A percentile compares a stretch with the other conserved stretches of the same genome.
Evolutionary conservation across 2,888 invertebrate species (phyloP).

Genomic region (Drepanosiphum platanoidis): DNA sequence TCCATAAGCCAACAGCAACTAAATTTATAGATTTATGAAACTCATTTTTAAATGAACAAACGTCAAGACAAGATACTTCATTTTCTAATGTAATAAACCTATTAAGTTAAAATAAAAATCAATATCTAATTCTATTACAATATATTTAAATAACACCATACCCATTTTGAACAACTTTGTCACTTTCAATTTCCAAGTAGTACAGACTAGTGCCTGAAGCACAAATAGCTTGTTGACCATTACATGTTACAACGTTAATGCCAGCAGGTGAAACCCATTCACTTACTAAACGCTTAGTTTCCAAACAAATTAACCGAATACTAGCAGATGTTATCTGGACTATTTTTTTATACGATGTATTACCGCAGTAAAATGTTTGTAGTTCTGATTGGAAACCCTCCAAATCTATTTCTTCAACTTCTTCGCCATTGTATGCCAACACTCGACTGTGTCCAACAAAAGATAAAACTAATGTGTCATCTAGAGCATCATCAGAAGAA

Average conservation of each 20-base stretch:
- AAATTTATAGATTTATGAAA: conserved; percentile 72
- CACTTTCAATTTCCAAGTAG: conserved; percentile 79
- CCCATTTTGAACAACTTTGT: conserved; percentile 74
- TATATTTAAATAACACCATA: conserved; percentile 65
- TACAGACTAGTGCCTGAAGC: conserved; percentile 89
- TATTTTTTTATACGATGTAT: conserved; percentile 85
- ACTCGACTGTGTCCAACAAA: conserved; percentile 98
- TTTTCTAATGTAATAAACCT: conserved; percentile 83
- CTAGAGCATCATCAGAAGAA: conserved; percentile 70
- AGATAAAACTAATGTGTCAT: conserved; percentile 92
- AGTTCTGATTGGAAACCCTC: conserved; percentile 89
- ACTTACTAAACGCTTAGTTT: conserved; percentile 74
- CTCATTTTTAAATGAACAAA: conserved; percentile 68
- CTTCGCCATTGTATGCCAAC: conserved; percentile 89
- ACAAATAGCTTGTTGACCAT: conserved; percentile 79
- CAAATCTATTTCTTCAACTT: conserved; percentile 97
- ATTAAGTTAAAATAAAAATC: conserved; percentile 19
- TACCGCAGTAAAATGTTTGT: conserved; percentile 94
- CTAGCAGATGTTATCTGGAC: conserved; percentile 80
- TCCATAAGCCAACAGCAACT: conserved; percentile 96
- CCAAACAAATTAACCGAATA: conserved; percentile 77
- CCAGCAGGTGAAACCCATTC: conserved; percentile 79
- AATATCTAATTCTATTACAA: not conserved
- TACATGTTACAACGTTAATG: conserved; percentile 90
- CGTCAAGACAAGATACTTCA: conserved; percentile 95